Percentiles rank a stretch among this genome's conserved stretches.
Evolutionary conservation across 2,113 vertebrate genomes (phyloP).

Genomic region (Nycticryphes semicollaris): DNA sequence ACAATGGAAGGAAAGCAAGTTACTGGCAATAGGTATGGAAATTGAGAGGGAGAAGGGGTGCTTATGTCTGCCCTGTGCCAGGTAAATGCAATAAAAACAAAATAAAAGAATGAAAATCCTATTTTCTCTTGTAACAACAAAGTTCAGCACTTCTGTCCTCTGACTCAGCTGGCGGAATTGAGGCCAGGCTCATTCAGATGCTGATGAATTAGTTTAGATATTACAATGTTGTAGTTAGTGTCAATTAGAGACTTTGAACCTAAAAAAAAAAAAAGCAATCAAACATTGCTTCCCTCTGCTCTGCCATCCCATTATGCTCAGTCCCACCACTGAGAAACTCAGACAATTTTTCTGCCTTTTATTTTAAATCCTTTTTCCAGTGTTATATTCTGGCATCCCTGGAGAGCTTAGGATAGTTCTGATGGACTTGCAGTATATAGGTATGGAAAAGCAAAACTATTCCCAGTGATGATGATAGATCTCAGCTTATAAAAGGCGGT

Average conservation of each 20-base stretch:
- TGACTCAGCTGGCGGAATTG: not conserved
- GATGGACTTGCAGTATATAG: not conserved
- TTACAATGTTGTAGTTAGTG: not conserved
- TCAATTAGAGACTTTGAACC: not conserved
- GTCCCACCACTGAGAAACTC: not conserved
- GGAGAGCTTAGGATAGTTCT: not conserved
- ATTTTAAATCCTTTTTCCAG: not conserved
- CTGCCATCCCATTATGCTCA: not conserved
- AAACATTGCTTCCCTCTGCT: not conserved
- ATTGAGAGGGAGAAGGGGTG: not conserved
- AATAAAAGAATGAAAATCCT: not conserved
- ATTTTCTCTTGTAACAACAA: not conserved
- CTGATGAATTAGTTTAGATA: not conserved
- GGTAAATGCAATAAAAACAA: not conserved
- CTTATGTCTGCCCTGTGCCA: fast-evolving
- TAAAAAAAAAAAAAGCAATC: not conserved
- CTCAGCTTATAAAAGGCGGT: not conserved
- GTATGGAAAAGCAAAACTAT: not conserved
- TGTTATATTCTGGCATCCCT: not conserved
- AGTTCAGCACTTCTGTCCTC: not conserved
- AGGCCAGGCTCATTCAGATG: not conserved
- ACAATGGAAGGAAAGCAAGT: not conserved
- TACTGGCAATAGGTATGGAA: not conserved
- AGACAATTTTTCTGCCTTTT: not conserved
- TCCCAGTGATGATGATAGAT: not conserved